Percentiles rank a stretch among this genome's conserved stretches.
These are phyloP conservation scores for Sanderia malayensis DNA, from an alignment of 30 jellyfish, hydroid and myxozoan species.

Conservation along the genomic window DNA sequence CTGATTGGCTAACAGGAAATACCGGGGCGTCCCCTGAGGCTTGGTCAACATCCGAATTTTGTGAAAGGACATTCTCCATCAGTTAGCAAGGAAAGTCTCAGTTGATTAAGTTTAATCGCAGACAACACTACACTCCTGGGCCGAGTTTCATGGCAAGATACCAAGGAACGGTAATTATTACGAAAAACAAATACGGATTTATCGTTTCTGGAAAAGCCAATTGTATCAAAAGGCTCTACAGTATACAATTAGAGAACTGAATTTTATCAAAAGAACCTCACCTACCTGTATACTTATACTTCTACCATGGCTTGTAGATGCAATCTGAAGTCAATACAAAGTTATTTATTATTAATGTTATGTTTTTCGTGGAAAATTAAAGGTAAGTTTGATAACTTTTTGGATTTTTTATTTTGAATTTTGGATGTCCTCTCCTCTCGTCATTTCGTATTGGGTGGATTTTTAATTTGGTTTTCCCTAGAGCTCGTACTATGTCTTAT, in stretches of 20 bases:
- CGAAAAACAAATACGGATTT: no score
- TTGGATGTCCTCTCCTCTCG: no score
- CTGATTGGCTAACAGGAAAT: conserved; percentile 67
- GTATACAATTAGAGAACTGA: no score
- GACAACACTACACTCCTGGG: background rate
- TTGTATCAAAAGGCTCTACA: no score
- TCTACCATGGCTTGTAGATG: background rate
- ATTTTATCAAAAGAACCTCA: no score
- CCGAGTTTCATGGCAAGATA: background rate
- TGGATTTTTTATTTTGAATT: no score
- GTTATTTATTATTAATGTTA: no score
- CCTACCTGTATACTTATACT: no score
- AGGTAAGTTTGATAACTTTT: background rate
- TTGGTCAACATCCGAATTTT: conserved; percentile 36
- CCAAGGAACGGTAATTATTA: background rate
- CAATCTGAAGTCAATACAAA: background rate
- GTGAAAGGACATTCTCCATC: background rate
- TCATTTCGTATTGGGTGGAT: no score
- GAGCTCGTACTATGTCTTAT: background rate
- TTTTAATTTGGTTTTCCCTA: background rate
- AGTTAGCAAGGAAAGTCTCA: background rate
- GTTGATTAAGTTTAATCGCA: no score
- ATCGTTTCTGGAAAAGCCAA: no score
- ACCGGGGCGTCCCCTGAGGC: conserved; percentile 85
- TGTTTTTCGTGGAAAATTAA: background rate